Evolutionary conservation across 2,113 vertebrate species (phyloP).

Genomic region (Pavo muticus): DNA sequence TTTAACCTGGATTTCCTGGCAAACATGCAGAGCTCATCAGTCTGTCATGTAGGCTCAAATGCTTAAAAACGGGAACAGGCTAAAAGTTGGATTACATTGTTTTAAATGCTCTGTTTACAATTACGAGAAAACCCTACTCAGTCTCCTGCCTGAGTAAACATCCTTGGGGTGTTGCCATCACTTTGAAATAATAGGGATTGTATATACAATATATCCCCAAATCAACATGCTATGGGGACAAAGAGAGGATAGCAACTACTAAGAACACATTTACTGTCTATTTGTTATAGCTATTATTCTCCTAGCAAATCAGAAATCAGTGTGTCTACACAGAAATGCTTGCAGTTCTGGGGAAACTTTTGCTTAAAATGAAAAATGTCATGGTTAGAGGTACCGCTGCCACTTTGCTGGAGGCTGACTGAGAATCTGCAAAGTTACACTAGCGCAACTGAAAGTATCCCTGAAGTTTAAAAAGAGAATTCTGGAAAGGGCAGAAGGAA

Average conservation of each 20-base stretch:
- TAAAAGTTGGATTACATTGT: constrained; percentile 17
- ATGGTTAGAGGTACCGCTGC: background rate
- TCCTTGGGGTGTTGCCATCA: constrained; percentile 59
- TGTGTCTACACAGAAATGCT: background rate
- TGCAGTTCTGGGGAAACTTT: background rate
- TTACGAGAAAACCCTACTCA: constrained; percentile 40
- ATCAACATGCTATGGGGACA: background rate
- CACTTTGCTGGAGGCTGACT: background rate
- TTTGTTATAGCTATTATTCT: background rate
- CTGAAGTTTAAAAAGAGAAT: background rate
- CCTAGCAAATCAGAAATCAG: background rate
- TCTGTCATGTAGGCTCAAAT: background rate
- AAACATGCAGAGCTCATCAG: constrained; percentile 62
- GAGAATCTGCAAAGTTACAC: background rate
- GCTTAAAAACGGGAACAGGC: background rate
- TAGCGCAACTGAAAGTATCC: background rate
- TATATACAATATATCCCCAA: background rate
- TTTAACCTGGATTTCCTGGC: constrained; percentile 80
- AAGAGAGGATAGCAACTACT: background rate
- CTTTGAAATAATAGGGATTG: constrained; percentile 19
- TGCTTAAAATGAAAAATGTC: background rate
- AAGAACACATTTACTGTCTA: background rate
- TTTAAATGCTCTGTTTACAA: constrained; percentile 64
- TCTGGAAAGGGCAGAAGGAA: background rate
- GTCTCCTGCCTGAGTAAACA: constrained; percentile 23